These are phyloP conservation scores for Calliphora vicina DNA, from an alignment of 1,140 invertebrate genomes.

Conservation along the genomic window DNA sequence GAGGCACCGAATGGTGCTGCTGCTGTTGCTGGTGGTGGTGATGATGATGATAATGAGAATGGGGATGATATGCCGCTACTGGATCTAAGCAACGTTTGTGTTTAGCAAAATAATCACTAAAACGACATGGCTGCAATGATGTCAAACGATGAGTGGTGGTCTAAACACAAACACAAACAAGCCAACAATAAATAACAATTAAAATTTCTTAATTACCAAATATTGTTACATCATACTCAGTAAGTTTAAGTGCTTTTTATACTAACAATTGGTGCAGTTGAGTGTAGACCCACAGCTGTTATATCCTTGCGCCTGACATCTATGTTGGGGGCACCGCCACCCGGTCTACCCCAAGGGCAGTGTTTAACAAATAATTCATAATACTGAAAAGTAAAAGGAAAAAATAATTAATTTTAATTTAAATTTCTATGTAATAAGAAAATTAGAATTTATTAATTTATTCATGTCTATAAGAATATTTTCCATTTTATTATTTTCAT, in stretches of 20 bases:
- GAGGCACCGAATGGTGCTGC: constrained; percentile 41
- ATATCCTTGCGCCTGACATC: constrained; percentile 65
- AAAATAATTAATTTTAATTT: neutral
- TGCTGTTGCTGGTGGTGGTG: constrained; percentile 42
- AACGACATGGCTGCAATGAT: constrained; percentile 56
- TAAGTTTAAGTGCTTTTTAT: too few relatives aligned
- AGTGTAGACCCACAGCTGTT: constrained; percentile 64
- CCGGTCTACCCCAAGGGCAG: constrained; percentile 64
- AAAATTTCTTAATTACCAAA: neutral
- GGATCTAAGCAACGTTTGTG: constrained; percentile 58
- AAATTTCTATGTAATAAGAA: neutral
- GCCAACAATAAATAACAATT: neutral
- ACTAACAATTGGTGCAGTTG: constrained; percentile 61
- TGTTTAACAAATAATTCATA: constrained; percentile 64
- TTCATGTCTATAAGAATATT: constrained; percentile 19
- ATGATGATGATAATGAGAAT: constrained; percentile 47
- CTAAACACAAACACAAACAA: constrained; percentile 37
- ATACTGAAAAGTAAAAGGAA: constrained; percentile 54
- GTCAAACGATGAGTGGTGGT: constrained; percentile 53
- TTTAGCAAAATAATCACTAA: constrained; percentile 56
- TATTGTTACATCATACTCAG: too few relatives aligned
- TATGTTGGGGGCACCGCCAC: constrained; percentile 61
- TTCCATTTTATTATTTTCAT: neutral
- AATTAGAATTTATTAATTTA: neutral
- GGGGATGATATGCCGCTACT: constrained; percentile 43